Evolutionary conservation across 1,140 invertebrate genomes (phyloP), one percentile per base, ranked within the genome.

Genomic region (Brachionus plicatilis): DNA sequence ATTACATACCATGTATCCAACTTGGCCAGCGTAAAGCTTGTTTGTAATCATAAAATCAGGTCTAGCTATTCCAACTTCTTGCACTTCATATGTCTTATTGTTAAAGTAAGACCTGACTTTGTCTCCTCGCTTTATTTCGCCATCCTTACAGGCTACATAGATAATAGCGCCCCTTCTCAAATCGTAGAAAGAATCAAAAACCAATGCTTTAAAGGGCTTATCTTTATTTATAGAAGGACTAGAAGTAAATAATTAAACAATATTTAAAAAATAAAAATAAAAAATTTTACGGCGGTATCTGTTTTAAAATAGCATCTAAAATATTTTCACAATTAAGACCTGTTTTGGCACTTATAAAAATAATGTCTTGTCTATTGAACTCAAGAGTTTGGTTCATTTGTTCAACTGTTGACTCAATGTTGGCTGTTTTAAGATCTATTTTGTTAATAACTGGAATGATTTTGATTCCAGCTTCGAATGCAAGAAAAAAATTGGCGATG

Each of bases 361-460:
- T 85, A 87, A 95, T 88, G 72, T 93, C 91, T 1, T 92, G 87
- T 3, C 92, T 89, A 5, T 94, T 91, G 85, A 98, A 94, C 75
- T 93, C 93, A 90, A 99, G 97, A 11, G 98, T 88, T n/a, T 91
- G 92, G 76, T 93, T 89, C 85, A 99, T 88, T 88, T 99, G 95
- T 43, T 92, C 89, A 72, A 91, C 91, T 0, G 96, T 94, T 86
- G 90, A 91, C 0, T 95, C 94, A 8, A 95, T 95, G 88, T 96
- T 91, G 0, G 96, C 95, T 89, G 93, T 92, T 87, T 95, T 95
- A 65, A 99, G 91, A 90, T 99, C 97, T 83, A 99, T 95, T 91
- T 99, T 99, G 89, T 99, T 99, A 3, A 99, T 90, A 1, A 96
- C 95, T 7, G 97, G 96, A 87, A 99, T 93, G 85, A 99, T 94